Conservation (phyloP, 1,140 invertebrate species). For the Diabrotica virgifera region DNA sequence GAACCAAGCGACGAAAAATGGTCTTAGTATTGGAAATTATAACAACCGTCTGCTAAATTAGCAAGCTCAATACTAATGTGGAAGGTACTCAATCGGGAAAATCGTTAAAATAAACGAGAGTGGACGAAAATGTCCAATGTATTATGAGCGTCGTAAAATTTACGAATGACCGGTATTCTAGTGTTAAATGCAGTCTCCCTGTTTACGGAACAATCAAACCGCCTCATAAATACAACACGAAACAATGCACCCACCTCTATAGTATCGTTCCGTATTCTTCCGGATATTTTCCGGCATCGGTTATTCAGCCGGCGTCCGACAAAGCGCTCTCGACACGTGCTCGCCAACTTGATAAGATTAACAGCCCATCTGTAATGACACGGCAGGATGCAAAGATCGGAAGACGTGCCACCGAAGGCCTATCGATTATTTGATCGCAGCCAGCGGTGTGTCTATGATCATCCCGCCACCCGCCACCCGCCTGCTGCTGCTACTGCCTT, state of each 20-base stretch:
- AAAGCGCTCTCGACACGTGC: constrained; percentile 33
- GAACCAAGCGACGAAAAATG: too few species aligned
- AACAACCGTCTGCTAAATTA: too few species aligned
- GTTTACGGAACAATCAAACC: too few species aligned
- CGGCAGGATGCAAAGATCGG: constrained; percentile 34
- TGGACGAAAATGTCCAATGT: too few species aligned
- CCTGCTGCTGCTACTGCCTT: background rate
- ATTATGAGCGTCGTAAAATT: too few species aligned
- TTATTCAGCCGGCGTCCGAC: constrained; percentile 29
- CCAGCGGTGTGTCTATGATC: constrained; percentile 3
- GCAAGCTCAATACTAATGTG: too few species aligned
- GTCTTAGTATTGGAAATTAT: too few species aligned
- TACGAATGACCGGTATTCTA: too few species aligned
- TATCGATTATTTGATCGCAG: constrained; percentile 16
- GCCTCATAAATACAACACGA: too few species aligned
- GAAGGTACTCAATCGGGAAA: too few species aligned
- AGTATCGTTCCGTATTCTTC: constrained; percentile 26
- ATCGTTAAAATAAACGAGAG: too few species aligned
- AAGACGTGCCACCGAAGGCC: constrained; percentile 20
- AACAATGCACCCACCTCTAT: constrained; percentile 8
- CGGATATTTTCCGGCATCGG: constrained; percentile 21
- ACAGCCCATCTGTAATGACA: constrained; percentile 36
- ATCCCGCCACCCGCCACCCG: background rate
- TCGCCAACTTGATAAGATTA: constrained; percentile 35
- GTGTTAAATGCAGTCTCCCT: too few species aligned